A percentile compares a stretch with the other conserved stretches of the same genome.
Evolutionary conservation across 1,140 invertebrate species (phyloP).

Genomic region (Achroia grisella): DNA sequence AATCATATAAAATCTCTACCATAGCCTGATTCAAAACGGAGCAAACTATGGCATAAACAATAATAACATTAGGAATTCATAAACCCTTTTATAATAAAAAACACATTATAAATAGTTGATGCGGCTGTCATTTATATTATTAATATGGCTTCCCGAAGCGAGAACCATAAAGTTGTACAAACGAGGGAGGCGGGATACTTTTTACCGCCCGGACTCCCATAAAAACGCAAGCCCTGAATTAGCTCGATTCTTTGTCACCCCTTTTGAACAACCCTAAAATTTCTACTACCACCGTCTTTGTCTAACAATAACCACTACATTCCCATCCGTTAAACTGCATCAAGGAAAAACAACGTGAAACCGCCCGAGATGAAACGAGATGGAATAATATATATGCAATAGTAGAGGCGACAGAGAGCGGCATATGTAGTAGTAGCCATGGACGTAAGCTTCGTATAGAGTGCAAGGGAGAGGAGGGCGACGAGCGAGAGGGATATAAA

Average conservation of each 20-base stretch:
- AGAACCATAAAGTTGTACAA: slow-evolving; percentile 69
- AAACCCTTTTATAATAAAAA: slow-evolving; percentile 41
- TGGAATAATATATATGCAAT: slow-evolving; percentile 72
- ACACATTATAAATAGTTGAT: slow-evolving; percentile 40
- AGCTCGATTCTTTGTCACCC: slow-evolving; percentile 72
- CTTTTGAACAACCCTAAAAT: slow-evolving; percentile 71
- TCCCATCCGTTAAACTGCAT: slow-evolving; percentile 71
- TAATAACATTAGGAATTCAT: slow-evolving; percentile 47
- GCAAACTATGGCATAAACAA: slow-evolving; percentile 14
- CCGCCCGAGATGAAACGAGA: slow-evolving; percentile 70
- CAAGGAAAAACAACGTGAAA: slow-evolving; percentile 71
- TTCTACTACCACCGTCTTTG: slow-evolving; percentile 71
- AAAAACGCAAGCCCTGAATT: slow-evolving; percentile 71
- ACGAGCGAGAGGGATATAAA: slow-evolving; percentile 50
- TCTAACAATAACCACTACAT: slow-evolving; percentile 72
- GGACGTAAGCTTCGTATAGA: slow-evolving; percentile 42
- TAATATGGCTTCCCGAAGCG: slow-evolving; percentile 61
- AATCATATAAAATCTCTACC: no score
- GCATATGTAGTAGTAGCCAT: slow-evolving; percentile 62
- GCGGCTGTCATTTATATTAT: slow-evolving; percentile 64
- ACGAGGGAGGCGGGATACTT: slow-evolving; percentile 71
- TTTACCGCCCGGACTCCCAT: slow-evolving; percentile 66
- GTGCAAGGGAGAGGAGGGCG: slow-evolving; percentile 46
- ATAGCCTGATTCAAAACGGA: neutral
- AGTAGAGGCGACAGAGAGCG: slow-evolving; percentile 67